Evolutionary conservation across 2,888 invertebrate genomes (phyloP).

Genomic region (Lasioglossum marginatum): DNA sequence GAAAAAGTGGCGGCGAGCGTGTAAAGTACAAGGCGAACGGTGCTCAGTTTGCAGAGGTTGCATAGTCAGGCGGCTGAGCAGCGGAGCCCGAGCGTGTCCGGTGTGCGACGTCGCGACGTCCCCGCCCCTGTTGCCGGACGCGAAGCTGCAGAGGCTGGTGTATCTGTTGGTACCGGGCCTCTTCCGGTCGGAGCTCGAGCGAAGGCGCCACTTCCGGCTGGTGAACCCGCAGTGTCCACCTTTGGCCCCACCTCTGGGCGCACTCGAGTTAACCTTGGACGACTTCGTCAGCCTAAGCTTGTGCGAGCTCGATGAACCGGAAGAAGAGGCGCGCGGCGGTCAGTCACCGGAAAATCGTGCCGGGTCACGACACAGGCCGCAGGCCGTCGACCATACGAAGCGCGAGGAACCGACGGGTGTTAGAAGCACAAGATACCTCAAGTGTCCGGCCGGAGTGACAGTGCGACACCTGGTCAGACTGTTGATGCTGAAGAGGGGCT

Average conservation of each 20-base stretch:
- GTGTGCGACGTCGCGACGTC: slow-evolving; percentile 75
- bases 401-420: slow-evolving; percentile 74
- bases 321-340: slow-evolving; percentile 20
- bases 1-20: neutral
- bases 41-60: slow-evolving; percentile 80
- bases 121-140: slow-evolving; percentile 75
- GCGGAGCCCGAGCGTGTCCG: slow-evolving; percentile 78
- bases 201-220: slow-evolving; percentile 77
- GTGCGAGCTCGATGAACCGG: slow-evolving; percentile 67
- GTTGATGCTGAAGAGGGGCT: slow-evolving; percentile 86
- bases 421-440: slow-evolving; percentile 89
- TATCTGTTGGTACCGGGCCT: slow-evolving; percentile 81
- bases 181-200: slow-evolving; percentile 78
- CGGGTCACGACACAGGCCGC: slow-evolving; percentile 10
- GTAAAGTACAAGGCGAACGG: slow-evolving; percentile 12
- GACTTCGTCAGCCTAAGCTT: slow-evolving; percentile 79
- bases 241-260: slow-evolving; percentile 73
- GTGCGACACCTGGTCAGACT: slow-evolving; percentile 95
- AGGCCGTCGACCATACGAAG: slow-evolving; percentile 64
- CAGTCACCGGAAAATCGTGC: slow-evolving; percentile 16
- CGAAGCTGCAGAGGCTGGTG: slow-evolving; percentile 77
- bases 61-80: slow-evolving; percentile 77
- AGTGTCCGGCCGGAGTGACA: slow-evolving; percentile 96
- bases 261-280: slow-evolving; percentile 77
- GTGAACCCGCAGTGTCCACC: slow-evolving; percentile 79